Base-by-base conservation (phyloP, 2,113 vertebrate genomes). In the Atrichornis clamosus region DNA sequence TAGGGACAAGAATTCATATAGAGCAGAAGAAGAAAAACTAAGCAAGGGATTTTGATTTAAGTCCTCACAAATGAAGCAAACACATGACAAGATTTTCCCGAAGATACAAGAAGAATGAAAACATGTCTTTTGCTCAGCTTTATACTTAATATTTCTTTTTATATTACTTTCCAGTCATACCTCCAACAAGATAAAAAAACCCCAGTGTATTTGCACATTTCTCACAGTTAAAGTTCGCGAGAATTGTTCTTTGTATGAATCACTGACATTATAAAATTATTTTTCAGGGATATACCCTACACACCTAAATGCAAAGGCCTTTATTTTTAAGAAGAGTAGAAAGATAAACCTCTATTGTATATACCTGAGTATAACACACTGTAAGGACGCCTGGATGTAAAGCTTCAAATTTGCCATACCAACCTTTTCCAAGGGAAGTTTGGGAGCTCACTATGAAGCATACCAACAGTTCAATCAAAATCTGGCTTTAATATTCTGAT, bases 61-160 rank as follows among this genome's bases (percentile, higher is more conserved):
- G 7, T n/a, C 30, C 65, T 63, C 46, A 63, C 19, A 50, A n/a
- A 84, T 11, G 32, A 85, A 26, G 39, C 74, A 56, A 95, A 93
- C 78, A 93, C 55, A 96, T 87, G 74, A 94, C 37, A 92, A 49
- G 23, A 77, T 68, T 69, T 93, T 92, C 84, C 94, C 93, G 69
- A 93, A 93, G 50, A 73, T 67, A 94, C 4, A 49, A 80, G 28
- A 63, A 95, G 68, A 65, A 69, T 35, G 55, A 95, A 97, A 96
- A 92, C n/a, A n/a, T 17, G 13, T 88, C n/a, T 13, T 86, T 95
- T 96, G 39, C 78, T 91, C 89, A 84, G 55, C 30, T 95, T 88
- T 72, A 74, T 28, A 50, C 37, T 91, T 94, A 91, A 15, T 9
- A 27, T 7, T 42, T 4, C n/a, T 79, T 59, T 50, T 35, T 11